These are phyloP conservation scores for Tridacna gigas DNA, from an alignment of 2,888 invertebrate genomes.

Conservation along the genomic window DNA sequence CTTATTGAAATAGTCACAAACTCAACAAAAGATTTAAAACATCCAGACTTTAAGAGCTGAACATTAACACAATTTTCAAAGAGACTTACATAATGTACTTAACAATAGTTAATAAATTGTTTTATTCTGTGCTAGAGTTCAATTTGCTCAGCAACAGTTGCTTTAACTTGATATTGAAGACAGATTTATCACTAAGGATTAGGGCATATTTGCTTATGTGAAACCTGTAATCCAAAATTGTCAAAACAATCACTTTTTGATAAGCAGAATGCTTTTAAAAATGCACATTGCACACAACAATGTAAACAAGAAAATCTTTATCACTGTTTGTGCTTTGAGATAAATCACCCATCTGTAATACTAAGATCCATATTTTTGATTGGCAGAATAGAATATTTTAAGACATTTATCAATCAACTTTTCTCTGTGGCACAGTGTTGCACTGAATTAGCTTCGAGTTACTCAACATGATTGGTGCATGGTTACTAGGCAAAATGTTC, in stretches of 20 bases:
- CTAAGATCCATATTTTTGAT: too few relatives aligned
- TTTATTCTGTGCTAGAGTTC: too few relatives aligned
- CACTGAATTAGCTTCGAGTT: not conserved
- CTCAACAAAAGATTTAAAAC: too few relatives aligned
- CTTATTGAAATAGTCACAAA: too few relatives aligned
- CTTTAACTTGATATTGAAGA: too few relatives aligned
- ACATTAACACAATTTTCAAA: too few relatives aligned
- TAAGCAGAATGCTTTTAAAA: not conserved
- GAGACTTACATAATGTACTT: too few relatives aligned
- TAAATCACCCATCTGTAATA: too few relatives aligned
- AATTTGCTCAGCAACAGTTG: too few relatives aligned
- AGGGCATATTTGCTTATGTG: not conserved
- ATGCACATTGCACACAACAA: not conserved
- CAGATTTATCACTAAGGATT: not conserved
- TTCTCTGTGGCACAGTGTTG: slow-evolving; percentile 1
- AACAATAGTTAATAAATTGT: too few relatives aligned
- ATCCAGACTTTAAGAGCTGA: too few relatives aligned
- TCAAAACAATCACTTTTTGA: not conserved
- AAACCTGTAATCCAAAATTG: not conserved
- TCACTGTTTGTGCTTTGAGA: too few relatives aligned
- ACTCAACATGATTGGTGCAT: slow-evolving; percentile 2
- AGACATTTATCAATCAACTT: slow-evolving; percentile 1
- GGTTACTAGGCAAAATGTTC: slow-evolving; percentile 8
- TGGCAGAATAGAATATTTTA: not conserved
- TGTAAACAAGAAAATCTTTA: not conserved